Base-by-base conservation (phyloP, 2,113 vertebrate genomes). In the Elanoides forficatus region DNA sequence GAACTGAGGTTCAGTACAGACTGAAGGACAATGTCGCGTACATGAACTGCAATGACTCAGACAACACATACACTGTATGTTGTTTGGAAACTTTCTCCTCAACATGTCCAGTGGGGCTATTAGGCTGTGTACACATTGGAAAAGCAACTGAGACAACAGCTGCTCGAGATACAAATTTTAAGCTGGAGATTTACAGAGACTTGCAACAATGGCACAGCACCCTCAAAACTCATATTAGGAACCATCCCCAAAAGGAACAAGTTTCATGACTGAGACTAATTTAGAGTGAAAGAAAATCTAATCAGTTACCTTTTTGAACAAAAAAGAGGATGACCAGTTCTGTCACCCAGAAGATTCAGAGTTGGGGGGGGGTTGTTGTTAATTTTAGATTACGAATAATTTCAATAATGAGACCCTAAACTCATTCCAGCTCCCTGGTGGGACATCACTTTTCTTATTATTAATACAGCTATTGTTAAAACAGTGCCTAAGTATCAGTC, bases 201-300 rank as follows among this genome's bases (percentile, higher is more conserved):
- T 55, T 40, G 23, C 26, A 71, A 13, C 25, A 53, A 27, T 0
- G 0, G 16, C 55, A 55, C 10, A 56, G 19, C 0, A 0, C 45
- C 17, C 30, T 40, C 38, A 25, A 52, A 66, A 60, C 10, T 11
- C 42, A 15, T 73, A 66, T 8, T 52, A 50, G 34, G 3, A 82
- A 73, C 42, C 43, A 11, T 30, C 10, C 32, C 32, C 32, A 34
- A 40, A 27, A 48, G 9, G 52, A 83, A 52, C 4, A 88, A 25
- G 15, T 36, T 60, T 47, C 43, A 47, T 40, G 27, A 55, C 15
- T 32, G 9, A 85, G 45, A 66, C 5, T 58, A 68, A 67, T 26
- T 74, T 25, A 45, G 27, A 79, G 7, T 29, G 11, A 67, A 71
- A 53, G 22, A 59, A 81, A 53, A 18, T 42, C 53, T 65, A 7